phyloP scores from a whole-genome alignment of 1,140 invertebrate species.

The Metopolophium dirhodum region DNA sequence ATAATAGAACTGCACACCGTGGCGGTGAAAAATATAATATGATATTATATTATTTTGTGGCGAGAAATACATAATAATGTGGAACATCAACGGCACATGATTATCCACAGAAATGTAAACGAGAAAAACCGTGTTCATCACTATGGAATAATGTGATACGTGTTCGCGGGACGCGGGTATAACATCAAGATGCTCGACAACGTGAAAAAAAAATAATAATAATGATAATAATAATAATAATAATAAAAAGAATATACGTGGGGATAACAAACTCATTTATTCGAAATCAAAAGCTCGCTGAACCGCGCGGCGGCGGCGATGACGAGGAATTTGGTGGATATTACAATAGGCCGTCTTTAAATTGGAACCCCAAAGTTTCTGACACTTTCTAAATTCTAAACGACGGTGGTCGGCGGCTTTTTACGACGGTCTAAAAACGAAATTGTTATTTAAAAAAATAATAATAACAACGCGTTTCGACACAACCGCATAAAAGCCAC shows the following conservation, averaged over 20 bases:
- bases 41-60: neutral
- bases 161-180: neutral
- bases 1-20: neutral
- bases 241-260: neutral
- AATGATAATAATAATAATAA: neutral
- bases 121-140: neutral
- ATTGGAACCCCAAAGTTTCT: neutral
- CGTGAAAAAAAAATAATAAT: neutral
- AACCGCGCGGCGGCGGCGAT: neutral
- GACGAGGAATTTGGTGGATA: neutral
- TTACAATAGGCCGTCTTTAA: neutral
- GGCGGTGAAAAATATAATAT: neutral
- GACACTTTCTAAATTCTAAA: conserved; percentile 26
- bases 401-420: neutral
- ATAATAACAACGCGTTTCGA: neutral
- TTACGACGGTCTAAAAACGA: neutral
- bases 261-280: conserved; percentile 5
- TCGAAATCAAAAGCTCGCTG: conserved; percentile 11
- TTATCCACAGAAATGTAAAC: neutral
- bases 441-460: neutral
- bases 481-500: neutral
- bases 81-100: neutral
- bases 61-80: neutral
- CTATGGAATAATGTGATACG: conserved; percentile 1
- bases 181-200: neutral